Evolutionary conservation across 2,888 invertebrate species (phyloP), one percentile per base, ranked within the genome.

Genomic region (Cyrtodaria siliqua): DNA sequence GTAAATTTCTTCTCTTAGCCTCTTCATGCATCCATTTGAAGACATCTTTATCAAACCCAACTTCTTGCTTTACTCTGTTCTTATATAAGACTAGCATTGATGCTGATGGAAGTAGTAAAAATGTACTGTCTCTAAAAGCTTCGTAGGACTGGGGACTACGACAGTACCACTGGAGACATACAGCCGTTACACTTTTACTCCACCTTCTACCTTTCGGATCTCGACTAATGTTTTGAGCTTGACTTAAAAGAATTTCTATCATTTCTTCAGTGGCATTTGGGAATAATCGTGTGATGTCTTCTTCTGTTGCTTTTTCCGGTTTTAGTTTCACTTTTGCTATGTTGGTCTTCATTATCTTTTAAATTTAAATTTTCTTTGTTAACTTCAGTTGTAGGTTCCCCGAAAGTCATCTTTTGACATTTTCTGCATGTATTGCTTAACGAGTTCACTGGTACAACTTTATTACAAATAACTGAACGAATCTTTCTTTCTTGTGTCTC

Each of bases 21-120:
- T 84, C 79, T 16, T 57, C 16, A 49, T 49, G n/a, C 85, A 83
- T 83, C 85, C 84, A 85, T 47, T 40, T 9, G 16, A 73, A 67
- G 2, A 79, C 40, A 29, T 61, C 23, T 1, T 57, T 16, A 27
- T 70, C 40, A 53, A 70, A 74, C 3, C 79, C 79, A 49, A 40
- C 47, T 2, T 62, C 29, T 2, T 79, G 73, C 18, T 67, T 70
- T 8, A 74, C 49, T 38, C 42, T 60, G 16, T 57, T 79, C 47
- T 79, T 73, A 26, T 74, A 79, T 12, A 27, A 16, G 12, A 79
- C 23, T 2, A 79, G 44, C n/a, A 50, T 42, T 8, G 53, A 40
- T 53, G 50, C 24, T 18, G 70, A 67, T 27, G 73, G 73, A 18
- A 79, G 40, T 14, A 79, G 18, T 6, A 73, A 38, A 6, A 33